These are phyloP conservation scores for Troides oblongomaculatus DNA, from an alignment of 2,888 invertebrate genomes.

Conservation along the genomic window DNA sequence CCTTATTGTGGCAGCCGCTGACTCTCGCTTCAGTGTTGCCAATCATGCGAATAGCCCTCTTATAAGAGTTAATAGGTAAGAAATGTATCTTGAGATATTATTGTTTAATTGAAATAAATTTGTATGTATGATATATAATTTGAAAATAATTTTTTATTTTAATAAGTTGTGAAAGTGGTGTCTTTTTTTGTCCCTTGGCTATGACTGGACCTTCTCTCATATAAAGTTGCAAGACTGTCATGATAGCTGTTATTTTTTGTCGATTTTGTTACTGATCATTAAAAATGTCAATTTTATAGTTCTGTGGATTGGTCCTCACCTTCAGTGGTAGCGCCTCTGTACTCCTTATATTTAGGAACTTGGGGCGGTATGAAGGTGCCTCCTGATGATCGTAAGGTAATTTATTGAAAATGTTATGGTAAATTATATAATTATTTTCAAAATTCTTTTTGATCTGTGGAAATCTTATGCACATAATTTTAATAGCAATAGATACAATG, in stretches of 20 bases:
- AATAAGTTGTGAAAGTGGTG: no score
- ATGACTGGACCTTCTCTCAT: no score
- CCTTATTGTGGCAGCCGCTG: conserved; percentile 91
- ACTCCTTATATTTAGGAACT: conserved; percentile 87
- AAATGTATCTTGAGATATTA: not conserved
- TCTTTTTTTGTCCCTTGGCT: no score
- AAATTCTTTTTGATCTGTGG: not conserved
- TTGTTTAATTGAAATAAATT: no score
- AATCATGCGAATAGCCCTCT: conserved; percentile 92
- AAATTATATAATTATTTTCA: not conserved
- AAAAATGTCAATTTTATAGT: conserved; percentile 57
- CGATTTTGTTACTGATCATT: not conserved
- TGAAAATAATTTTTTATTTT: no score
- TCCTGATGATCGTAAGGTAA: conserved; percentile 85
- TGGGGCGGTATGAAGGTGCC: conserved; percentile 78
- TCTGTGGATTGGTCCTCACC: conserved; percentile 88
- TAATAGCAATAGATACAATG: not conserved
- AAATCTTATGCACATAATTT: not conserved
- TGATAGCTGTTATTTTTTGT: no score
- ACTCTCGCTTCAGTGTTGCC: conserved; percentile 93
- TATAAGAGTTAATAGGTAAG: conserved; percentile 86
- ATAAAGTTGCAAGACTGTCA: no score
- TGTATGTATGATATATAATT: no score
- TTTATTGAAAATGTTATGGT: not conserved
- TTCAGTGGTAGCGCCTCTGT: conserved; percentile 86